Conservation (phyloP, 2,113 vertebrate species). For the Microtus richardsoni region DNA sequence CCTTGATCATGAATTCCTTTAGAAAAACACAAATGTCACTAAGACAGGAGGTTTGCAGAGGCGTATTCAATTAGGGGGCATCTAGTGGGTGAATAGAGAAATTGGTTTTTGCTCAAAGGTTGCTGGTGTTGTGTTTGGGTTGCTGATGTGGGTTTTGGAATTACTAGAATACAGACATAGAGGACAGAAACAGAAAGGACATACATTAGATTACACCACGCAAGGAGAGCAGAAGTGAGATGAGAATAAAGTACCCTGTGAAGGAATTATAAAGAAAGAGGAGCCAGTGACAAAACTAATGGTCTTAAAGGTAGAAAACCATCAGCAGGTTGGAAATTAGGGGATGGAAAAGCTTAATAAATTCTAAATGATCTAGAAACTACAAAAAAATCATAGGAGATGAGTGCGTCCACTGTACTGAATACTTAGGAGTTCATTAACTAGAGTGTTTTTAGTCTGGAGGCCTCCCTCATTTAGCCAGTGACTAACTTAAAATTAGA, state of each 20-base stretch:
- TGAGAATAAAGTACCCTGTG: not conserved
- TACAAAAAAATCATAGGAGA: not conserved
- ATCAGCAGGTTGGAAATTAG: not conserved
- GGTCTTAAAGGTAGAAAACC: not conserved
- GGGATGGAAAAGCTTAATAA: not conserved
- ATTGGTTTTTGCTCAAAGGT: not conserved
- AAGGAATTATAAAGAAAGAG: not conserved
- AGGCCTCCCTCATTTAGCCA: not conserved
- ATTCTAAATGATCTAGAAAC: not conserved
- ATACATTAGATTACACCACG: too few relatives aligned
- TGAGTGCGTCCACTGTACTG: rapidly evolving
- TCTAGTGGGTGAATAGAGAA: not conserved
- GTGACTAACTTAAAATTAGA: not conserved
- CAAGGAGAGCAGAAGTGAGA: not conserved
- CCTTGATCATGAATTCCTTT: not conserved
- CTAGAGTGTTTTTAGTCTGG: not conserved
- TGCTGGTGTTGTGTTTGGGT: not conserved
- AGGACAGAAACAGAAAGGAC: not conserved
- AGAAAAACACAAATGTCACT: not conserved
- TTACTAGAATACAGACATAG: too few relatives aligned
- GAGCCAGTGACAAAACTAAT: not conserved
- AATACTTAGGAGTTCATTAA: not conserved
- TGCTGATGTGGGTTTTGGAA: not conserved
- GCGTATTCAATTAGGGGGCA: not conserved
- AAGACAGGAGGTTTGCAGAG: not conserved